Evolutionary conservation across 2,113 vertebrate species (phyloP).

Genomic region (Phyllostomus discolor): DNA sequence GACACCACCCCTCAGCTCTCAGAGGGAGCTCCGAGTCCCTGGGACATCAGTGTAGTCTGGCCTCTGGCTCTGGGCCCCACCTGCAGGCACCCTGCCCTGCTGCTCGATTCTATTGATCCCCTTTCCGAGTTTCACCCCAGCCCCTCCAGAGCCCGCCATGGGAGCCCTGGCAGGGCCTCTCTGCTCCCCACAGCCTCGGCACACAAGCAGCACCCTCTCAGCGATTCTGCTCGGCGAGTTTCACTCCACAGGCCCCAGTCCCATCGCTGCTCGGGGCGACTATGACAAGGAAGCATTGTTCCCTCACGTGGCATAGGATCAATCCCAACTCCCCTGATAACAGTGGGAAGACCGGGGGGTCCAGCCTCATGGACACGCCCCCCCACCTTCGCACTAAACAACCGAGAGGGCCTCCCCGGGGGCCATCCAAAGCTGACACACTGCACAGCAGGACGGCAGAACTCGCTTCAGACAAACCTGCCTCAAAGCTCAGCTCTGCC

Average conservation of each 20-base stretch:
- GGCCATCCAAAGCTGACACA: neutral
- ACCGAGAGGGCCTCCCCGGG: neutral
- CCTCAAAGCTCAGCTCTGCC: neutral
- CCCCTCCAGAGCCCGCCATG: neutral
- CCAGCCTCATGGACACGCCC: neutral
- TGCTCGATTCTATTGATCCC: neutral
- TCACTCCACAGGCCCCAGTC: neutral
- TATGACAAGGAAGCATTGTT: neutral
- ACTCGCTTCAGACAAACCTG: neutral
- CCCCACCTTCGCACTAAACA: neutral
- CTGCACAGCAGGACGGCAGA: neutral
- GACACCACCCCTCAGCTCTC: neutral
- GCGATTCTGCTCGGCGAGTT: neutral
- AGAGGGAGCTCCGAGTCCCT: neutral
- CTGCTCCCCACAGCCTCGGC: neutral
- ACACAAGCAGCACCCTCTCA: neutral
- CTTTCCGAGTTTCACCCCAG: neutral
- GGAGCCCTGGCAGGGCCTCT: neutral
- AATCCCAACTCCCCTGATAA: neutral
- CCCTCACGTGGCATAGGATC: fast-evolving
- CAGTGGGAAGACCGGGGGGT: neutral
- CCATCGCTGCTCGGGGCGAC: neutral
- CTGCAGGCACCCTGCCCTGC: neutral
- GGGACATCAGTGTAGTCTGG: neutral
- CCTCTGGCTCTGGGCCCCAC: neutral